phyloP scores from a whole-genome alignment of 2,113 vertebrate genomes.

The Chamaetylas fuelleborni region DNA sequence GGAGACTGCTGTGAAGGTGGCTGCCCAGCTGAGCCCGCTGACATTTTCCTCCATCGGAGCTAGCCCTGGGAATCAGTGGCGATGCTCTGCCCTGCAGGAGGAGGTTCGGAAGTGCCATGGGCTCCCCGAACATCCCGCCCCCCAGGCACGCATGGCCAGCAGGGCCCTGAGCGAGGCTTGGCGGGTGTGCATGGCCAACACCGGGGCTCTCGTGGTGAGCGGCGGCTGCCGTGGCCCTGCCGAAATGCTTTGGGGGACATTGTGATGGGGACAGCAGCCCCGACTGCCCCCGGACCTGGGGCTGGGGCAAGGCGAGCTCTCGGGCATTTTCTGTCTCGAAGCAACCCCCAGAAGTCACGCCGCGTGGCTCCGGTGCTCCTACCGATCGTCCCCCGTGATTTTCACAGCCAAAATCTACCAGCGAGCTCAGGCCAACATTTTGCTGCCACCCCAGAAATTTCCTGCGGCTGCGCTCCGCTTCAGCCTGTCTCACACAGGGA shows the following conservation, averaged over 20 bases:
- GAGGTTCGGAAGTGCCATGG: rapidly evolving
- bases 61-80: background rate
- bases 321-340: background rate
- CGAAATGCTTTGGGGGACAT: background rate
- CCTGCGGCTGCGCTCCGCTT: background rate
- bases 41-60: background rate
- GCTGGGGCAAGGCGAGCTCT: rapidly evolving
- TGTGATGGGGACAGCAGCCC: rapidly evolving
- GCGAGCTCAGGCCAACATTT: background rate
- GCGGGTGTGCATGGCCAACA: rapidly evolving
- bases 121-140: background rate
- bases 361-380: rapidly evolving
- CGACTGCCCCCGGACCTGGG: rapidly evolving
- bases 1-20: background rate
- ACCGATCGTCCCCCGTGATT: background rate
- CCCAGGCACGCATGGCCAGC: rapidly evolving
- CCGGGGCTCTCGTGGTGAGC: background rate
- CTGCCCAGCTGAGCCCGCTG: background rate
- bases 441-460: background rate
- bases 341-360: rapidly evolving
- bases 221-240: background rate
- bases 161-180: background rate
- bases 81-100: background rate
- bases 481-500: background rate
- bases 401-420: background rate